phyloP scores from a whole-genome alignment of 2,888 invertebrate species.

The Mythimna albipuncta region DNA sequence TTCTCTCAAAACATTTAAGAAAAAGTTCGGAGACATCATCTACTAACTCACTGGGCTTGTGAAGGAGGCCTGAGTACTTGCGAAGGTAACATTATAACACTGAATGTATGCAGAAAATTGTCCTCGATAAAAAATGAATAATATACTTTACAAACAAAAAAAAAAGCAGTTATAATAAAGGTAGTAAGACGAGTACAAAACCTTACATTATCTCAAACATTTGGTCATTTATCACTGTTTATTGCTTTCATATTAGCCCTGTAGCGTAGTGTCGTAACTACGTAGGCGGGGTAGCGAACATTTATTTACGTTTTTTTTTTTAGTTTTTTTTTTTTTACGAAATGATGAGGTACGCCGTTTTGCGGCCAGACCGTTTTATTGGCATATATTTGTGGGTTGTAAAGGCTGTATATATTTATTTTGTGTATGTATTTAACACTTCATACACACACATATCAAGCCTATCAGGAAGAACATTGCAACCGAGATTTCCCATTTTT shows the following conservation, averaged over 20 bases:
- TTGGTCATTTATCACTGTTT: conserved; percentile 61
- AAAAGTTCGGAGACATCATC: no score
- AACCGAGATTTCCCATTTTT: no score
- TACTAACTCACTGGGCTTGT: no score
- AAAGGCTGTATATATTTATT: neutral
- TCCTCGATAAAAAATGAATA: conserved; percentile 6
- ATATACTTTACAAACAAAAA: conserved; percentile 10
- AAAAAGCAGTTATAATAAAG: conserved; percentile 38
- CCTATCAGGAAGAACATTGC: no score
- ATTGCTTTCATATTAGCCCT: conserved; percentile 52
- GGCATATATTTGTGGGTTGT: conserved; percentile 1
- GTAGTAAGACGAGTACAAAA: conserved; percentile 39
- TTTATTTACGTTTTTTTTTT: conserved; percentile 47
- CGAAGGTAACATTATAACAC: no score
- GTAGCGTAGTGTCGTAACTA: conserved; percentile 42
- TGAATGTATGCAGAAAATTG: neutral
- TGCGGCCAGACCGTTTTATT: conserved; percentile 32
- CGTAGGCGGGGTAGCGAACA: conserved; percentile 49
- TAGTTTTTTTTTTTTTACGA: conserved; percentile 33
- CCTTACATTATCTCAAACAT: conserved; percentile 55
- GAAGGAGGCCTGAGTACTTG: no score
- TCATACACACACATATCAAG: no score
- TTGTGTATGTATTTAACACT: neutral
- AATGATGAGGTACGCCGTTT: conserved; percentile 28
- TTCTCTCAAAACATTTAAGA: no score